Evolutionary conservation across 2,888 invertebrate genomes (phyloP).

Genomic region (Tenthredo distinguenda): DNA sequence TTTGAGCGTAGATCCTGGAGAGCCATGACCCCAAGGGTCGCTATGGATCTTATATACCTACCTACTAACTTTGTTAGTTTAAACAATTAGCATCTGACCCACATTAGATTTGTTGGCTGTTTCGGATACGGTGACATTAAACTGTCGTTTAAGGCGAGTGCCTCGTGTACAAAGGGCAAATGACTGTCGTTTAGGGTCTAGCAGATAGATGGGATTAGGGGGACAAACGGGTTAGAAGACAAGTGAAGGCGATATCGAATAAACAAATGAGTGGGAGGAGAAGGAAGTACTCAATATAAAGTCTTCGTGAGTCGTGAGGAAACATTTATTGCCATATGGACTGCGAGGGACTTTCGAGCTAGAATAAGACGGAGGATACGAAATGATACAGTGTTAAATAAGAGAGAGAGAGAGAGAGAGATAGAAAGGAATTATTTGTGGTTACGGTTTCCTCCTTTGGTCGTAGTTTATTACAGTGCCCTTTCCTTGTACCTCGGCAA

Average conservation of each 20-base stretch:
- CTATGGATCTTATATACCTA: neutral
- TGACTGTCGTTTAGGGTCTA: conserved; percentile 49
- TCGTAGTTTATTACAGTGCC: conserved; percentile 23
- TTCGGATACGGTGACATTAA: conserved; percentile 43
- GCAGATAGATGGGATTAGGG: conserved; percentile 41
- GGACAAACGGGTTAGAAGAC: conserved; percentile 49
- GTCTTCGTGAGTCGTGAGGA: conserved; percentile 51
- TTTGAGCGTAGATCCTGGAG: neutral
- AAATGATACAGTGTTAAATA: neutral
- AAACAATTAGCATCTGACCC: conserved; percentile 54
- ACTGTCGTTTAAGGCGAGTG: conserved; percentile 50
- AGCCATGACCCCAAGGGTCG: neutral
- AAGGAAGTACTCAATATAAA: conserved; percentile 70
- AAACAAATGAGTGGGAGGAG: conserved; percentile 64
- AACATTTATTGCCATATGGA: conserved; percentile 51
- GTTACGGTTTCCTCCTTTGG: conserved; percentile 1
- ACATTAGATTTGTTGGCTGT: conserved; percentile 53
- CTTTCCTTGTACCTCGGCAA: neutral
- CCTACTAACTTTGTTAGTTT: conserved; percentile 5
- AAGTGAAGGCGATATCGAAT: conserved; percentile 52
- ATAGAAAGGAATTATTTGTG: conserved; percentile 27
- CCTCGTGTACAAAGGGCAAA: conserved; percentile 40
- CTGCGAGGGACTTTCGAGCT: neutral
- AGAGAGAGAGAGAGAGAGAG: conserved; percentile 3
- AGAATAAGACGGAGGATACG: neutral